Base-by-base conservation (phyloP, 2,113 vertebrate genomes). In the Electrona antarctica region DNA sequence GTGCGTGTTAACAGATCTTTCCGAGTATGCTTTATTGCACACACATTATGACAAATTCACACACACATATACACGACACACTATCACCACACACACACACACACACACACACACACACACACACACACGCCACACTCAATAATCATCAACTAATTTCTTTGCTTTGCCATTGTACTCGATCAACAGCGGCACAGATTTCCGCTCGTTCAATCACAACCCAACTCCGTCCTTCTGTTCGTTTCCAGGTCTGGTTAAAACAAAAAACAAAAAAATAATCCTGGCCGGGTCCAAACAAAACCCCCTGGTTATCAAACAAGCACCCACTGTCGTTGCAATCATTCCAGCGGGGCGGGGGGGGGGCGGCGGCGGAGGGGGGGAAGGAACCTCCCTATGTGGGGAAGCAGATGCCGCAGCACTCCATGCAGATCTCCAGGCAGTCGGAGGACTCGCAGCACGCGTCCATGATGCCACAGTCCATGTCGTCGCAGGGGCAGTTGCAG, bases 371-470 rank as follows among this genome's bases (percentile, higher is more conserved):
- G n/a, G 9, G 3, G 59, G 59, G 7, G 7, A 1, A n/a, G n/a
- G 21, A 21, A 21, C 21, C 21, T 21, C 21, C 21, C 21, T 21
- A 99, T 68, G 97, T 97, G 48, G 97, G 98, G 87, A 99, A 99
- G 88, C 98, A 99, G 92, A 99, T 98, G 50, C 97, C 98, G 73
- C 98, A 99, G 92, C 97, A 99, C 90, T 99, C 98, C 97, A 99
- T 99, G 82, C 98, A 99, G 91, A 99, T 98, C 91, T 99, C 98
- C 91, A 99, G 91, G 85, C 97, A 99, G 91, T 99, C 98, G 7
- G 97, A 95, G 14, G 97, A 98, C 90, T 99, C 96, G 88, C 97
- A 99, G 90, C 98, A 99, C 15, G 95, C 96, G 0, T 99, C 97
- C 97, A 99, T 97, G 87, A 99, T 96, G 88, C 97, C 97, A 69